Evolutionary conservation across 2,888 invertebrate genomes (phyloP), one percentile per base, ranked within the genome.

Genomic region (Thecophora atra): DNA sequence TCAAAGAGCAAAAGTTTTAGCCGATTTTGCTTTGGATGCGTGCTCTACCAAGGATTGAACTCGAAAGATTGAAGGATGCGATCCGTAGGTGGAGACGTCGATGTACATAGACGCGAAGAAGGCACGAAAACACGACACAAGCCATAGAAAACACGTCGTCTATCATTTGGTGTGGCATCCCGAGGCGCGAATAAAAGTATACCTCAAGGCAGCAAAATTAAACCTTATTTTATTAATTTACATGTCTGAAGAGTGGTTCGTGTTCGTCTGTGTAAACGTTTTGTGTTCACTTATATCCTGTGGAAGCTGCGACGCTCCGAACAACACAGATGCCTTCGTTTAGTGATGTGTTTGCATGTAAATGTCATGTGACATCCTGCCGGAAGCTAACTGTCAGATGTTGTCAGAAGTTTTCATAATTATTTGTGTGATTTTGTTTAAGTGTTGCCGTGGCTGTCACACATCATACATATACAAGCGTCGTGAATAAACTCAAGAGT

Each of bases 191-290:
- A 26, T 19, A 42, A 37, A 67, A 67, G 42, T 56, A 54, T 19
- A 28, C 54, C 67, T 54, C 11, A 21, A 54, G 37, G 42, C 30
- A 19, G 19, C 37, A 54, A 54, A 37, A 21, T 37, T 19, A 54
- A 54, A 52, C 54, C 37, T 37, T 54, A 51, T 67, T 67, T 52
- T 21, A 30, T 64, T 64, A 47, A 64, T 64, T 47, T 64, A 26
- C 26, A 58, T 6, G 6, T 26, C 11, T 44, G 37, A 63, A 63
- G 11, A 37, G 21, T 17, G n/a, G 2, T n/a, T 17, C 5, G 8
- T 63, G 42, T 47, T 13, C n/a, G n/a, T 47, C 26, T 26, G 26
- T 47, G 24, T 26, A 24, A 24, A 4, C 19, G 47, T 51, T 24
- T 24, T 24, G 58, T 58, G 5, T 24, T 24, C 37, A 37, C 37